These are phyloP conservation scores for Pemphigus obesinymphae DNA, from an alignment of 1,140 invertebrate species.

Conservation along the genomic window DNA sequence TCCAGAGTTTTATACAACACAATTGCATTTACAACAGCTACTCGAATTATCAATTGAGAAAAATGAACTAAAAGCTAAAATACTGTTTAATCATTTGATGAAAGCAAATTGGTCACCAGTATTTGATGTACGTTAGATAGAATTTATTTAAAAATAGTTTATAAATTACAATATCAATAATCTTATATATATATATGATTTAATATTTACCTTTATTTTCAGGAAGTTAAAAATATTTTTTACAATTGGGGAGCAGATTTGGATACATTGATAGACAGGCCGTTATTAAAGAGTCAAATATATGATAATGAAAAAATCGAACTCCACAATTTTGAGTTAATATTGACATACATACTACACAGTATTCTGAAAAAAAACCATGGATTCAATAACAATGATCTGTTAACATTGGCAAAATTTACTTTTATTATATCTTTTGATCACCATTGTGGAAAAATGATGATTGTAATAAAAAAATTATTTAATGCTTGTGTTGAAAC, in stretches of 20 bases:
- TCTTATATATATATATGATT: background rate
- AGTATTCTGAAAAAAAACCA: background rate
- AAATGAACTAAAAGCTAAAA: background rate
- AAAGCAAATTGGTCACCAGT: background rate
- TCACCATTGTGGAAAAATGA: background rate
- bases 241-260: conserved; percentile 23
- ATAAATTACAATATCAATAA: background rate
- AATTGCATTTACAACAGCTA: background rate
- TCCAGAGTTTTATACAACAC: too few relatives aligned
- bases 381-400: background rate
- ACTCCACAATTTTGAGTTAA: background rate
- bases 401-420: background rate
- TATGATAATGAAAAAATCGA: background rate
- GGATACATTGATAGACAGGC: background rate
- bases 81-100: background rate
- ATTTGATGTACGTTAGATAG: background rate
- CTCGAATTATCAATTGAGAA: background rate
- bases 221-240: background rate
- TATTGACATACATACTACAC: background rate
- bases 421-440: background rate
- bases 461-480: background rate
- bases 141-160: background rate
- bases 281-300: background rate
- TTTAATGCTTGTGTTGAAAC: background rate
- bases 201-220: background rate